Base-by-base conservation (phyloP, 2,888 invertebrate genomes). In the Trisateles emortualis region DNA sequence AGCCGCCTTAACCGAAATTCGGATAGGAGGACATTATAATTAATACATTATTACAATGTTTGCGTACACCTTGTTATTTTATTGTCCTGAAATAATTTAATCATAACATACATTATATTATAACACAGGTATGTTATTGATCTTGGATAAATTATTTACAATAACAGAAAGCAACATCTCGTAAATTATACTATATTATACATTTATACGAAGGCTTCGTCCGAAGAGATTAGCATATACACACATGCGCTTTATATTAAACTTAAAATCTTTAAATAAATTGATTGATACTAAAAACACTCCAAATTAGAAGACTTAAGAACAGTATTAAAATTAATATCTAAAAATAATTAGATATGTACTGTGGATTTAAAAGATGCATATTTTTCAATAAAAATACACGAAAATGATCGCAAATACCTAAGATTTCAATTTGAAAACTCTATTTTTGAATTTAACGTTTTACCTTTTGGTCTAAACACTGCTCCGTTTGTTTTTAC, bases 401-500 rank as follows among this genome's bases (percentile, higher is more conserved):
- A 51, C 11, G 5, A 16, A 3, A 32, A 52, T 4, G 14, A 14
- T 14, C 30, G 13, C 29, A 62, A 52, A 38, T 58, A 47, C 11
- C 17, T 58, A 10, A 6, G 55, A 1, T 58, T 62, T 14, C 6
- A 22, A 17, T 56, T 35, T 8, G 24, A 53, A 0, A 3, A 40
- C 1, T 46, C 33, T 13, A 5, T 41, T 0, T 57, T 14, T 14
- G 38, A 59, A 39, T 64, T 59, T 40, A 57, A 54, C 16, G 44
- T 55, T 1, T 13, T 58, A 11, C 55, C 52, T 2, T 55, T 58
- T 24, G 52, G 53, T 6, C 9, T 61, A 0, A 44, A 11, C 29
- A 54, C 46, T 0, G 48, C 54, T 0, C 57, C 54, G 0, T 52
- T 33, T 24, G 32, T 61, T 1, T 61, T 60, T 19, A 56, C 53